Conservation (phyloP, 2,113 vertebrate species). For the Neolamprologus kungweensis region DNA sequence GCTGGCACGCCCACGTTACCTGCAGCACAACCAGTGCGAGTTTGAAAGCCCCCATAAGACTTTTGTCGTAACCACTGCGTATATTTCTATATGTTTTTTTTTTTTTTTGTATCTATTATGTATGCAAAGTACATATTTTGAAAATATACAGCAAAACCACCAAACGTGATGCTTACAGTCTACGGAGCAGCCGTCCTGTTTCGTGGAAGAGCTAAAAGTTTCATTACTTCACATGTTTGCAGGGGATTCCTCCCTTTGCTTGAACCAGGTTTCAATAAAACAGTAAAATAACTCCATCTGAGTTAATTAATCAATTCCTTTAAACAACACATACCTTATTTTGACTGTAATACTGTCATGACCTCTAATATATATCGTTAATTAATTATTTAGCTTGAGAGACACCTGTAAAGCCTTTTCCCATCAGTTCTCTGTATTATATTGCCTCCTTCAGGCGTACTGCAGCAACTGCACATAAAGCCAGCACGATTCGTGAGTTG, state of each 20-base stretch:
- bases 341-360: neutral
- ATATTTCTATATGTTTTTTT: rapidly evolving
- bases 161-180: neutral
- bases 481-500: conserved; percentile 17
- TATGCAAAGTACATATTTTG: neutral
- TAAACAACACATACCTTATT: rapidly evolving
- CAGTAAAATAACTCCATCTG: neutral
- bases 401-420: neutral
- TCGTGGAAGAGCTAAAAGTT: neutral
- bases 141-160: neutral
- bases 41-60: neutral
- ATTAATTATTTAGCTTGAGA: neutral
- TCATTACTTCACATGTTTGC: neutral
- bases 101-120: neutral
- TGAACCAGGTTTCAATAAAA: neutral
- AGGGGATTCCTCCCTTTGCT: neutral
- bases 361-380: neutral
- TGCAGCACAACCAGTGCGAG: neutral
- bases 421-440: neutral
- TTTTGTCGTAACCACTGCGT: neutral
- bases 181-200: neutral
- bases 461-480: neutral
- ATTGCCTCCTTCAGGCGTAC: conserved; percentile 9
- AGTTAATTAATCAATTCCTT: neutral
- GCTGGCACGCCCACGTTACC: neutral